phyloP scores from a whole-genome alignment of 2,797 vertebrate genomes.

The Silurus aristotelis region DNA sequence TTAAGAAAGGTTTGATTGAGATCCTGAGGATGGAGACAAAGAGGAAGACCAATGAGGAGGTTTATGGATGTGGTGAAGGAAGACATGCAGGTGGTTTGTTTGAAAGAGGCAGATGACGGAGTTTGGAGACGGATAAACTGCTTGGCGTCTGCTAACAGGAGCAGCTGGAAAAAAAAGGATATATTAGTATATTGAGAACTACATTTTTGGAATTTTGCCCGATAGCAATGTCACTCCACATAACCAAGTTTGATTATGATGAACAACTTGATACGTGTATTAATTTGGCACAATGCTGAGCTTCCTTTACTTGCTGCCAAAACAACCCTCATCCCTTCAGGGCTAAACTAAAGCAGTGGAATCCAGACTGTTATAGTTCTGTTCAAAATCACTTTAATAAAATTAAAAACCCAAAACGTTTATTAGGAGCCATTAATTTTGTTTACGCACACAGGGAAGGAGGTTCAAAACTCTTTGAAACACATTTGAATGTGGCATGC shows the following conservation, averaged over 20 bases:
- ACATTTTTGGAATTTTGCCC: too few species aligned
- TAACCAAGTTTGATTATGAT: background rate
- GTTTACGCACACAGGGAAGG: slow-evolving; percentile 5
- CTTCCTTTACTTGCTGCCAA: slow-evolving; percentile 8
- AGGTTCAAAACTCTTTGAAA: background rate
- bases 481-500: slow-evolving; percentile 25
- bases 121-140: too few species aligned
- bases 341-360: background rate
- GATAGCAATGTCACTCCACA: too few species aligned
- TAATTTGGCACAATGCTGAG: background rate
- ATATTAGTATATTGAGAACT: too few species aligned
- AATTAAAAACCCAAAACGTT: background rate
- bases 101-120: too few species aligned
- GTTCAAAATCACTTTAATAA: background rate
- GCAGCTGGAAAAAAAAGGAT: too few species aligned
- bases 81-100: too few species aligned
- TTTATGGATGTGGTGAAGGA: too few species aligned
- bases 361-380: background rate
- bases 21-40: too few species aligned
- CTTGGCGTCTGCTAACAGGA: too few species aligned
- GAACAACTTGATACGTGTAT: background rate
- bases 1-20: too few species aligned
- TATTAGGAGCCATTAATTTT: background rate
- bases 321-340: background rate
- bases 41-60: too few species aligned